Evolutionary conservation across 2,113 vertebrate species (phyloP), one percentile per base, ranked within the genome.

Genomic region (Neodontobutis hainanensis): DNA sequence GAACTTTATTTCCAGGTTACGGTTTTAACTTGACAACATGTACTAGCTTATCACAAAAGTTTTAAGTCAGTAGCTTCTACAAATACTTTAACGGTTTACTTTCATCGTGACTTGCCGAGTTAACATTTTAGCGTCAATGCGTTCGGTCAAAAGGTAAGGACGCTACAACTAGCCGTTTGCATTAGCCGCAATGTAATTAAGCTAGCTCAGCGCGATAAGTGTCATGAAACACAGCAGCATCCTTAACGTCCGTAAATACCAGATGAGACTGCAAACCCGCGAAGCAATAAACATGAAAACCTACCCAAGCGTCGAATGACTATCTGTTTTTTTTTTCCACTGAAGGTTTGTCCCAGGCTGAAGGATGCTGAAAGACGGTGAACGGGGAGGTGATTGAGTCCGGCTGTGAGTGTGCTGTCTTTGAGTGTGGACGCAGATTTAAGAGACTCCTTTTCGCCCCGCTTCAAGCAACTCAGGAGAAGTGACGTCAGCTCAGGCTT

Each of bases 401-500:
- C 68, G 53, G 70, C 57, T 32, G 49, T 19, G 65, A 32, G 71
- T 50, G 65, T 68, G 82, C 61, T 66, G 80, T 9, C 44, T 59
- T 80, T 57, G 77, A n/a, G 69, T 84, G 85, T 87, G 76, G 65
- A 86, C 77, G 87, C 92, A 86, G 85, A 90, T 86, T 90, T 83
- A 83, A 86, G 91, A 88, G 90, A 81, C 73, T 74, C 91, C 89
- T 85, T 92, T 90, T 92, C 81, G 92, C 85, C 87, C 89, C 94
- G 84, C 87, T 90, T 92, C 90, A 78, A 88, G 89, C 91, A 90
- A 89, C 59, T 74, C 68, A 8, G 42, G 87, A 63, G 70, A 70
- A 90, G 92, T 95, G 94, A 95, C 95, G 94, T 95, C 95, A 95
- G 70, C 85, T 73, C 74, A 72, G 90, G 34, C 77, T 88, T 81